Evolutionary conservation across 2,888 invertebrate genomes (phyloP), one percentile per base, ranked within the genome.

Genomic region (Drosophila mettleri): DNA sequence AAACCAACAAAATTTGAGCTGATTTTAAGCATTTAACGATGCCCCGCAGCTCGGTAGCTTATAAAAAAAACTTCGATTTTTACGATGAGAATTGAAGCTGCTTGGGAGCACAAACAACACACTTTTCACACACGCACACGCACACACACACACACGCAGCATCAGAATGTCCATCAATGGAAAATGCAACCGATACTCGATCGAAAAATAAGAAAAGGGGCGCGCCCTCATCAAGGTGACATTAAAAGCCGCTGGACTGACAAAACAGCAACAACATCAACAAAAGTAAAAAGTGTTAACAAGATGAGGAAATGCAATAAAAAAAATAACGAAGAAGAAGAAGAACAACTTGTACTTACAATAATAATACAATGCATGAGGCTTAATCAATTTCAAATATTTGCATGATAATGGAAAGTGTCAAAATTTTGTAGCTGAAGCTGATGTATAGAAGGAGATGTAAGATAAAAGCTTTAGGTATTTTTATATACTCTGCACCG

Each of bases 381-480:
- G 45, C 33, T 8, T 9, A 46, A 78, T 74, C 66, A 55, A 77
- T 77, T 62, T 59, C 31, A 31, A 46, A 29, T 61, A 70, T 66
- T 68, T 57, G 52, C 68, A 79, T 78, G 65, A 81, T 74, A 79
- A 78, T 81, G 75, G 71, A 87, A 87, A 81, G 82, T 85, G 75
- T 77, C 46, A 79, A 79, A 77, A 70, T 22, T 6, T 62, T 46
- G 55, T 49, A 54, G 43, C 1, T 61, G 57, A 33, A 67, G 66
- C 41, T 46, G 48, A 20, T 16, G 31, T 46, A n/a, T n/a, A n/a
- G n/a, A n/a, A n/a, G n/a, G n/a, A n/a, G n/a, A n/a, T n/a, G n/a
- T n/a, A n/a, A n/a, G n/a, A n/a, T n/a, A n/a, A n/a, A n/a, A n/a
- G n/a, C n/a, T n/a, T n/a, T n/a, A n/a, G n/a, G n/a, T n/a, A n/a